Evolutionary conservation across 2,888 invertebrate species (phyloP), one percentile per base, ranked within the genome.

Genomic region (Lasioglossum pauxillum): DNA sequence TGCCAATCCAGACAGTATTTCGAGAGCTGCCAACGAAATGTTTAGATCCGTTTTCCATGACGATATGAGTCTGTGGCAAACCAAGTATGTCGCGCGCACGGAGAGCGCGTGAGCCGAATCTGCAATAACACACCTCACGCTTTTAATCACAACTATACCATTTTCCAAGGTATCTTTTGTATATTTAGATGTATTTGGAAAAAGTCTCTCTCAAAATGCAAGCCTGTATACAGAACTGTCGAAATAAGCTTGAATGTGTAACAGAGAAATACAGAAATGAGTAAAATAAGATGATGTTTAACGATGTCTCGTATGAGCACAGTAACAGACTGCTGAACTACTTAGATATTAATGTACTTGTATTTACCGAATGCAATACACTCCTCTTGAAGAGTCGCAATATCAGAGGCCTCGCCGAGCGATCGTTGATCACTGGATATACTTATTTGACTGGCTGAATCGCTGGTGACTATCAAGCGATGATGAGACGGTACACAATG

Each of bases 41-140:
- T 98, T 99, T 85, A 99, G 96, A 95, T 99, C 99, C 0, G 98
- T 97, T 96, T 99, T 99, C 99, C 99, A 99, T 0, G 98, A 98
- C 0, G 99, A 98, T 94, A 99, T 99, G 84, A 99, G 96, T 38
- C 99, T 97, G 95, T 99, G 99, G 94, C 99, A 99, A 60, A 99
- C 99, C 92, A 99, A 96, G 94, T 99, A 98, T 0, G 99, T 98
- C 12, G 99, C 98, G 84, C 98, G 97, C 0, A 99, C 98, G 93
- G 99, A 99, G 88, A 99, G 95, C 3, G 98, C 98, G 94, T 98
- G 97, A 0, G 98, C 98, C 75, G 98, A 98, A 95, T 98, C 98
- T 98, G 95, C 64, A 95, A 90, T 93, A 94, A 72, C 80, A 57
- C 14, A 57, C 19, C 31, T 23, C 38, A 35, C 3, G 78, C 38